Evolutionary conservation across 2,113 vertebrate genomes (phyloP), one percentile per base, ranked within the genome.

Genomic region (Bostrychus sinensis): DNA sequence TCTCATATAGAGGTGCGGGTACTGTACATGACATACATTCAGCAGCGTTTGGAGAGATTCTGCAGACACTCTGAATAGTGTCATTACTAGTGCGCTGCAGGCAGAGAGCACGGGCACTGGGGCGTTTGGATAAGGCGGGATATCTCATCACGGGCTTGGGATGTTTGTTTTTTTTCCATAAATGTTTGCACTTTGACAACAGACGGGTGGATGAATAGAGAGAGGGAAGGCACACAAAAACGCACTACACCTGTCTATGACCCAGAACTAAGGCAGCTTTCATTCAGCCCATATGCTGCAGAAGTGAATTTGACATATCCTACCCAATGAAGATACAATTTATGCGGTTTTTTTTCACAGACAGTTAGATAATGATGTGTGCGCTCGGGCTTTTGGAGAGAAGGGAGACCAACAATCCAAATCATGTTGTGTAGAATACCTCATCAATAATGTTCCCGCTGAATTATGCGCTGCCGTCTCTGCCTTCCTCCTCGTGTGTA

Each of bases 171-270:
- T 34, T 20, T 19, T 20, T 25, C 61, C 56, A 81, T 79, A 50
- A 76, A 86, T 82, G 78, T 85, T 72, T 89, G 77, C 80, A 70
- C 26, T 77, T 69, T 75, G 72, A 65, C 66, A 83, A 85, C 75
- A 81, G 67, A 83, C 77, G 57, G 19, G 41, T 48, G 67, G 71
- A 82, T 72, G 74, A 64, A 59, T 17, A 8, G 22, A 48, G n/a
- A 48, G 77, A 61, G 57, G 42, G 32, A 71, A 14, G 70, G 42
- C 63, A 72, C 56, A 75, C 48, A 82, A 43, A n/a, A 63, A 65
- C 32, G 34, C 26, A 67, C 62, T 58, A 34, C 79, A 83, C 73
- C 72, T 72, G 78, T 20, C 45, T 57, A 43, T 66, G 69, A 66
- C 46, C 59, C 63, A 60, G 25, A 66, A 62, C 67, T 51, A 9